phyloP scores from a whole-genome alignment of 2,797 vertebrate genomes.

The Coranthus polyacanthus region DNA sequence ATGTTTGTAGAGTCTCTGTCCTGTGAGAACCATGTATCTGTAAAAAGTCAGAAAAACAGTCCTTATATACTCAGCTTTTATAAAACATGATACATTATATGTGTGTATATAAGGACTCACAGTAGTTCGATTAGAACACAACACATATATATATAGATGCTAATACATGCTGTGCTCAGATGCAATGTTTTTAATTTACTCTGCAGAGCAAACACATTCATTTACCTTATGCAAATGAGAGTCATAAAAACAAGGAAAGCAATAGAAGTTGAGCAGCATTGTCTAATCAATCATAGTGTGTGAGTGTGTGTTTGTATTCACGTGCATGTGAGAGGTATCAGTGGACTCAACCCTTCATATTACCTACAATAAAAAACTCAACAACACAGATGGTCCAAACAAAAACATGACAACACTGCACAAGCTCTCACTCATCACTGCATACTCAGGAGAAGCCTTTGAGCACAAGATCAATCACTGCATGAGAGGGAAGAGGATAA shows the following conservation, averaged over 20 bases:
- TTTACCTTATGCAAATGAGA: conserved; percentile 71
- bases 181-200: conserved; percentile 68
- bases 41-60: no score
- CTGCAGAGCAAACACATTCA: conserved; percentile 51
- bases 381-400: conserved; percentile 73
- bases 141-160: conserved; percentile 3
- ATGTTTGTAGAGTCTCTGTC: no score
- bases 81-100: no score
- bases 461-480: conserved; percentile 75
- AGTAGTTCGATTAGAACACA: no score
- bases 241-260: conserved; percentile 65
- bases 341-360: conserved; percentile 43
- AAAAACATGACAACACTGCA: conserved; percentile 55
- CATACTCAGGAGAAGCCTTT: conserved; percentile 61
- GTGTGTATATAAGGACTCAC: no score
- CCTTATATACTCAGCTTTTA: no score
- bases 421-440: conserved; percentile 58
- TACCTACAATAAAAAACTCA: conserved; percentile 56
- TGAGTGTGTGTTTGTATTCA: conserved; percentile 11
- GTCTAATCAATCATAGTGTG: conserved; percentile 69
- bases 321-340: conserved; percentile 43
- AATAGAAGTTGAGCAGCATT: conserved; percentile 51
- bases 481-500: conserved; percentile 53
- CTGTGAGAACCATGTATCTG: no score
- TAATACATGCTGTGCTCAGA: conserved; percentile 2